Percentiles rank a stretch among this genome's conserved stretches.
These are phyloP conservation scores for Mycteria americana DNA, from an alignment of 2,797 vertebrate species.

Conservation along the genomic window DNA sequence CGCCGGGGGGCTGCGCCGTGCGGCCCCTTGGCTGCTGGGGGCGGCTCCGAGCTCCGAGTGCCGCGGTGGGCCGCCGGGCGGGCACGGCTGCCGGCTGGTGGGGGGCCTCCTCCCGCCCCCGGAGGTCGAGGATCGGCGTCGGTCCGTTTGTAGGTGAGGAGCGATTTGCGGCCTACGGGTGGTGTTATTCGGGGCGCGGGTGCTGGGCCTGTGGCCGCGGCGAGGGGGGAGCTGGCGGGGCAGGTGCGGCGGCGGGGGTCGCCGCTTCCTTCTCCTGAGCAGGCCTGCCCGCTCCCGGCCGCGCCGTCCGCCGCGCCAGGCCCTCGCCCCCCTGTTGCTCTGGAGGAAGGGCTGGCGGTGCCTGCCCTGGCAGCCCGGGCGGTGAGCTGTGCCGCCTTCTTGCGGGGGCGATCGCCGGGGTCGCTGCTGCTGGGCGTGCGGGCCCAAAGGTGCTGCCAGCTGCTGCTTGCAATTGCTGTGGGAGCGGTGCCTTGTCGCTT, in stretches of 20 bases:
- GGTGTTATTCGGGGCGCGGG: neutral
- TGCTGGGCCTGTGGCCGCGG: neutral
- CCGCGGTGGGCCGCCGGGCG: neutral
- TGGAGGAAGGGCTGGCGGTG: neutral
- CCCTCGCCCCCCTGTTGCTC: too few species aligned
- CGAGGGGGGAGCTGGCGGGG: neutral
- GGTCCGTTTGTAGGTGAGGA: too few species aligned
- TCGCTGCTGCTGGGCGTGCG: too few species aligned
- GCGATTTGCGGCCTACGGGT: too few species aligned
- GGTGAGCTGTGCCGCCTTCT: neutral
- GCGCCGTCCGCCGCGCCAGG: neutral
- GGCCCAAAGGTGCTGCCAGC: neutral
- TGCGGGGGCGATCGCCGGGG: too few species aligned
- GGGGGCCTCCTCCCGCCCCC: too few species aligned
- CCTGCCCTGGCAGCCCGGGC: rapidly evolving
- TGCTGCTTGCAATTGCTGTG: rapidly evolving
- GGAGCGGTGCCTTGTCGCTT: neutral
- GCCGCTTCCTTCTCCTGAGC: neutral
- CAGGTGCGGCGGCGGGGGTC: neutral
- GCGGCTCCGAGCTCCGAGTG: too few species aligned
- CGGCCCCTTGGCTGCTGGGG: neutral
- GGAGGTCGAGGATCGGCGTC: too few species aligned
- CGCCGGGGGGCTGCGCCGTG: too few species aligned
- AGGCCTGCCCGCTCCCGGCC: neutral
- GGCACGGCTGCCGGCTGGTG: too few species aligned